Base-by-base conservation (phyloP, 2,888 invertebrate species). In the Apodemia duryi region DNA sequence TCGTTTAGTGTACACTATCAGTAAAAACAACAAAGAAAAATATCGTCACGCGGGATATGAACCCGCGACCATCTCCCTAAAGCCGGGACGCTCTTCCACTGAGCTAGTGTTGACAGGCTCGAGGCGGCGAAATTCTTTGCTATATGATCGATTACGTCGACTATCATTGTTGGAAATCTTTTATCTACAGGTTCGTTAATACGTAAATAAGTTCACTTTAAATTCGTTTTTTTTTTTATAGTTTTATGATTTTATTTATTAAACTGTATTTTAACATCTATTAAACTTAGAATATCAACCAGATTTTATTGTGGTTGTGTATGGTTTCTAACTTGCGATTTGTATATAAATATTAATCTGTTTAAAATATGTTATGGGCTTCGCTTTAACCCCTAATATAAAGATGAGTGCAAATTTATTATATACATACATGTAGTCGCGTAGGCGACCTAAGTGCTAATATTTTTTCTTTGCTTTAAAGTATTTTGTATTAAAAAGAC, bases 181-280 rank as follows among this genome's bases (percentile, higher is more conserved):
- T 11, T 11, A 43, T 43, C 43, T 43, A 43, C 43, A 11, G 11
- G 2, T 3, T 43, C 11, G 6, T 43, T 43, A 10, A 6, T 41
- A 41, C 9, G 41, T 41, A 41, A 41, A 6, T 43, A 11, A 11
- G 3, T 11, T 3, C 43, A 43, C 11, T 11, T 43, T 43, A 43
- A 43, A 10, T 11, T 11, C 11, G 11, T 4, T 46, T 46, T 46
- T 13, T 46, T 51, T 6, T 51, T 7, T 6, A 51, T 65, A 66
- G 41, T 66, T 29, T 13, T 5, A n/a, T 35, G 35, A 13, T 65
- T 68, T 68, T 43, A 67, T 67, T 68, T 60, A 63, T 69, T 35
- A 60, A n/a, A 13, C 60, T 60, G 35, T 60, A 13, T 60, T 60
- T 60, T 32, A 32, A 60, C 35, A 51, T 51, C 51, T 21, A 51